These are phyloP conservation scores for Diadema setosum DNA, from an alignment of 35 echinoderm and acorn worm genomes.

Conservation along the genomic window DNA sequence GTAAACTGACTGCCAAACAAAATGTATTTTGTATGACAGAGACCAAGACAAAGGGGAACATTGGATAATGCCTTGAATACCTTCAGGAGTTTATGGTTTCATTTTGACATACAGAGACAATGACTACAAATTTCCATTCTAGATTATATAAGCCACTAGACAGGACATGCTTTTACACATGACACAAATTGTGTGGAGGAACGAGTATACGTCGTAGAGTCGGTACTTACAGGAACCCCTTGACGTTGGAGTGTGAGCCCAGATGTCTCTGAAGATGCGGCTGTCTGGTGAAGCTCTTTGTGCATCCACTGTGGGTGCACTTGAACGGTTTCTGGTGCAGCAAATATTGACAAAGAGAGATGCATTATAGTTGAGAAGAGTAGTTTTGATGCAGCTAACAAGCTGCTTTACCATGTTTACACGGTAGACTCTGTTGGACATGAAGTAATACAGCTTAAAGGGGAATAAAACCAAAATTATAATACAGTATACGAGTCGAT, in stretches of 20 bases:
- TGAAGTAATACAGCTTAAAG: too few relatives aligned
- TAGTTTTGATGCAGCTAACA: too few relatives aligned
- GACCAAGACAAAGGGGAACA: too few relatives aligned
- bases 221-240: constrained; percentile 42
- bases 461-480: too few relatives aligned
- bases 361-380: too few relatives aligned
- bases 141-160: neutral
- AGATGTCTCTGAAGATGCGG: constrained; percentile 58
- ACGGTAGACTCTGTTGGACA: too few relatives aligned
- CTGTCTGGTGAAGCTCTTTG: constrained; percentile 35
- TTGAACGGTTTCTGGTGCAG: constrained; percentile 32
- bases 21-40: too few relatives aligned
- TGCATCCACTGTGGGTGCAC: constrained; percentile 43
- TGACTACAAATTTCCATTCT: neutral
- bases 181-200: neutral
- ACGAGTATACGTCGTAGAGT: neutral
- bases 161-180: neutral
- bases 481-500: too few relatives aligned
- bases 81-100: too few relatives aligned
- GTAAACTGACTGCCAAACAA: too few relatives aligned
- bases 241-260: constrained; percentile 12
- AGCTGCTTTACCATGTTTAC: too few relatives aligned
- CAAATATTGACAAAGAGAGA: neutral
- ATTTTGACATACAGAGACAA: neutral
- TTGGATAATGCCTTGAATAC: too few relatives aligned